phyloP scores from a whole-genome alignment of 2,888 invertebrate species.

The Drosophila atroscutellata region DNA sequence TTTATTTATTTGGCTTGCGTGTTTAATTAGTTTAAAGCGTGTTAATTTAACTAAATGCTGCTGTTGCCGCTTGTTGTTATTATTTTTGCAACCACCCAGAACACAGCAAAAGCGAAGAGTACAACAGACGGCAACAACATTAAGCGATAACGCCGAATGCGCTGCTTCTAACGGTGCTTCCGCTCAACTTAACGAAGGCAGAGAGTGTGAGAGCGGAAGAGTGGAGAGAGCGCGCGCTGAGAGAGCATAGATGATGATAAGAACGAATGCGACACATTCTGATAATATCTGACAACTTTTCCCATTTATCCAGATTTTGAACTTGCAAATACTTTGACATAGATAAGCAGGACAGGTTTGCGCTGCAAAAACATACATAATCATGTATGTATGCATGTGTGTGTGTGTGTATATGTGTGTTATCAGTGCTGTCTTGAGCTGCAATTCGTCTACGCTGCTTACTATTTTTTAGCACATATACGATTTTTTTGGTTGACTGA shows the following conservation, averaged over 20 bases:
- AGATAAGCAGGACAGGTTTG: background rate
- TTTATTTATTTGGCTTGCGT: conserved; percentile 46
- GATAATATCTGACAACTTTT: conserved; percentile 5
- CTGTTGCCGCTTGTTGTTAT: conserved; percentile 16
- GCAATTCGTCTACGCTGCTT: conserved; percentile 2
- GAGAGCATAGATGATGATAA: conserved; percentile 27
- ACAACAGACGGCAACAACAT: conserved; percentile 25
- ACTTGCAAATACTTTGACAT: background rate
- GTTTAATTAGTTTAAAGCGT: conserved; percentile 69
- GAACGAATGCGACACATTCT: conserved; percentile 14
- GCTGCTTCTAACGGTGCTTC: conserved; percentile 54
- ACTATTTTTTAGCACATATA: background rate
- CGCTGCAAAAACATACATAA: background rate
- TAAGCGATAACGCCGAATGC: conserved; percentile 32
- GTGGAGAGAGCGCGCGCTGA: conserved; percentile 7
- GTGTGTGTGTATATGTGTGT: background rate
- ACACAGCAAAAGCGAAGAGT: conserved; percentile 5
- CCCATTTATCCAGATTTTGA: background rate
- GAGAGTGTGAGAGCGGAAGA: background rate
- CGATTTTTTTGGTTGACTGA: conserved; percentile 10
- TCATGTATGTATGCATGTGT: background rate
- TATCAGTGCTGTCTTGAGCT: conserved; percentile 7
- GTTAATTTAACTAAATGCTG: conserved; percentile 48
- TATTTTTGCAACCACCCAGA: conserved; percentile 42
- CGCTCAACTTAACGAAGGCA: conserved; percentile 41